Conservation (phyloP, 2,888 invertebrate genomes). For the Yponomeuta malinellus region DNA sequence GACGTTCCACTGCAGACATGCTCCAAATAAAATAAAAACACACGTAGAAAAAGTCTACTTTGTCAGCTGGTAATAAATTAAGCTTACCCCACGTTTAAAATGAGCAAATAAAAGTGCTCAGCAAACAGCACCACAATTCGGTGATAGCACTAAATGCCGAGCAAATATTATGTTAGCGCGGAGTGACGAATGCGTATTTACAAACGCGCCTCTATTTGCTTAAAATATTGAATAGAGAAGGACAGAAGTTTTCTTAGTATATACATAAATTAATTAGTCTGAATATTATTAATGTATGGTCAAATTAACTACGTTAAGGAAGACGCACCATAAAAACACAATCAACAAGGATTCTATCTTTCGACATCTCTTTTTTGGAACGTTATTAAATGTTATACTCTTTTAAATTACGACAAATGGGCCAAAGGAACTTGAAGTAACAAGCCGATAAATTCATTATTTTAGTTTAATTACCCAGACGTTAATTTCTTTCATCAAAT, state of each 20-base stretch:
- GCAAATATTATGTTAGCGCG: conserved; percentile 25
- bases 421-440: no score
- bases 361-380: no score
- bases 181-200: conserved; percentile 34
- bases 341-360: no score
- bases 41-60: not conserved
- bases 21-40: not conserved
- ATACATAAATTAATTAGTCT: not conserved
- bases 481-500: no score
- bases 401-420: no score
- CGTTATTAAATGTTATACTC: no score
- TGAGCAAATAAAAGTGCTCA: conserved; percentile 7
- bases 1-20: not conserved
- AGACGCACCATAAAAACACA: no score
- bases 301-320: no score
- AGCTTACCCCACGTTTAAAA: conserved; percentile 6
- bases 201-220: conserved; percentile 39
- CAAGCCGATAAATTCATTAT: no score
- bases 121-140: conserved; percentile 19
- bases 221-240: not conserved
- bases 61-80: not conserved
- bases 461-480: no score
- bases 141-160: conserved; percentile 25
- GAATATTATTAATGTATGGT: not conserved
- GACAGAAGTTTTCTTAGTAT: not conserved